Percentiles rank a stretch among this genome's conserved stretches.
Conservation (phyloP, 2,113 vertebrate species). For the Tachysurus vachellii region DNA sequence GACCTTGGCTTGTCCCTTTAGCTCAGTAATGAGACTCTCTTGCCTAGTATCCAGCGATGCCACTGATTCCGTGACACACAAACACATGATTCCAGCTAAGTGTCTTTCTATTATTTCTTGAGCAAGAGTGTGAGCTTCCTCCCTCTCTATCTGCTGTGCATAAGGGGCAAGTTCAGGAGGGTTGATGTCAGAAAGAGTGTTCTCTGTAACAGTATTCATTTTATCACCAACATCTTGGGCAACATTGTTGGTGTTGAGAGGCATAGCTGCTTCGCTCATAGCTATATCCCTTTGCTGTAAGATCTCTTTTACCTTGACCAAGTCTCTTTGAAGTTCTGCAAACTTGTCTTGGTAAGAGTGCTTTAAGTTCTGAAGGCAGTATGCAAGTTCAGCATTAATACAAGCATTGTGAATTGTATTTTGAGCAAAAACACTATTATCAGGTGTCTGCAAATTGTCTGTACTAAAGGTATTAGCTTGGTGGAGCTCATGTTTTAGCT, state of each 20-base stretch:
- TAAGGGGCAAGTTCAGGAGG: slow-evolving; percentile 68
- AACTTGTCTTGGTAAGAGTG: slow-evolving; percentile 80
- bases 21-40: slow-evolving; percentile 81
- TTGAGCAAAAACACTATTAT: slow-evolving; percentile 46
- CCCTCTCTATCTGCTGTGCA: slow-evolving; percentile 70
- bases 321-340: slow-evolving; percentile 80
- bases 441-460: slow-evolving; percentile 49
- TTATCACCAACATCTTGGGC: slow-evolving; percentile 77
- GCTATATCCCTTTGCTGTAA: slow-evolving; percentile 80
- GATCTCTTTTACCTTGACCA: slow-evolving; percentile 77
- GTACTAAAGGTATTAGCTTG: not conserved
- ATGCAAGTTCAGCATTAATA: slow-evolving; percentile 85
- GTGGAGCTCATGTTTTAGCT: slow-evolving; percentile 71
- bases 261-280: slow-evolving; percentile 77
- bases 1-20: slow-evolving; percentile 81
- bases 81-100: slow-evolving; percentile 53
- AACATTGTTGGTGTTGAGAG: slow-evolving; percentile 74
- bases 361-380: slow-evolving; percentile 80
- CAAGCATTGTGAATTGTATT: slow-evolving; percentile 63
- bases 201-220: slow-evolving; percentile 63
- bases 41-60: slow-evolving; percentile 72
- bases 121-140: slow-evolving; percentile 63
- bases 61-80: slow-evolving; percentile 64
- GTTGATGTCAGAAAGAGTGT: slow-evolving; percentile 64
- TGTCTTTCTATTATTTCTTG: slow-evolving; percentile 70